These are phyloP conservation scores for Thamnophis elegans DNA, from an alignment of 2,797 vertebrate genomes.

Conservation along the genomic window DNA sequence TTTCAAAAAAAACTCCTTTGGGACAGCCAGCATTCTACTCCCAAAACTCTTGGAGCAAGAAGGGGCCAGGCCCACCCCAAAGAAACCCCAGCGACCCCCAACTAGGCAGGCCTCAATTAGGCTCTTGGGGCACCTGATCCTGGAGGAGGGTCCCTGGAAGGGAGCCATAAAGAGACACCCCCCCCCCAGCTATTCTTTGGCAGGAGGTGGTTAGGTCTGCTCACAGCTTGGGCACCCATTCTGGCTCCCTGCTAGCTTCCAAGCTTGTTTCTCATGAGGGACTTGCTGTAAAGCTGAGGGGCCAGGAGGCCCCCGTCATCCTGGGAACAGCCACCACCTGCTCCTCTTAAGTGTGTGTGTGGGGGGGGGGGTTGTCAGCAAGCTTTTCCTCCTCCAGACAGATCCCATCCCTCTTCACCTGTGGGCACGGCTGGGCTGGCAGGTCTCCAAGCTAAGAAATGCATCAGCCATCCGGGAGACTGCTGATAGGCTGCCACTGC, in stretches of 20 bases:
- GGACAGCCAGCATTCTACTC: not conserved
- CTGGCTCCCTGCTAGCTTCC: not conserved
- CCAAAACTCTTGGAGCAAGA: not conserved
- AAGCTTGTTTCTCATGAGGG: no score
- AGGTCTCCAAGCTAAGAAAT: not conserved
- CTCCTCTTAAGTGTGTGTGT: not conserved
- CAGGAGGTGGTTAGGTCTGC: not conserved
- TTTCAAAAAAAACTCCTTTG: no score
- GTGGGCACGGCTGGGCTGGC: not conserved
- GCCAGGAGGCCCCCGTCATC: not conserved
- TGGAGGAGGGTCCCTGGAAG: not conserved
- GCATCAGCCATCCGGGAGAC: rapidly evolving
- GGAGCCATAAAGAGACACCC: no score
- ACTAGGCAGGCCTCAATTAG: not conserved
- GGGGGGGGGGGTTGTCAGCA: not conserved
- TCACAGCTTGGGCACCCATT: not conserved
- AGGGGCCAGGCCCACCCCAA: not conserved
- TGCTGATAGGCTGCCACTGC: not conserved
- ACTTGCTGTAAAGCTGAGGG: not conserved
- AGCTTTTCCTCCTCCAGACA: not conserved
- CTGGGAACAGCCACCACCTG: rapidly evolving
- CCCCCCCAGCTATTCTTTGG: not conserved
- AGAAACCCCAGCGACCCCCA: not conserved
- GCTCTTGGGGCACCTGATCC: not conserved
- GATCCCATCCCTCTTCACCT: not conserved